Conservation (phyloP, 2,888 invertebrate species). For the Eurois occulta region DNA sequence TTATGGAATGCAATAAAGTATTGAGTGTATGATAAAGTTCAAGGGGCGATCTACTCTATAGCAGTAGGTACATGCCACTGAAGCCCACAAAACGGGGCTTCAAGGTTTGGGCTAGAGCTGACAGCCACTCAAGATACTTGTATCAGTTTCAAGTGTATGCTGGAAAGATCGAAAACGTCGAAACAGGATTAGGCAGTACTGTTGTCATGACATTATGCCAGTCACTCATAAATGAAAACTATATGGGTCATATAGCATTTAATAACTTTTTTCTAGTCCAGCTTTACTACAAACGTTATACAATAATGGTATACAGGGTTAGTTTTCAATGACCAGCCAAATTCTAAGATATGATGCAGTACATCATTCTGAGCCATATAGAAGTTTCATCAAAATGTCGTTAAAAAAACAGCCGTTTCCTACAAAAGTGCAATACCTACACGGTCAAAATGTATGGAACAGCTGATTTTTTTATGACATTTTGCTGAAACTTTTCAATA, state of each 20-base stretch:
- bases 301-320: constrained; percentile 15
- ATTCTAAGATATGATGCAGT: too few relatives aligned
- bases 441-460: too few relatives aligned
- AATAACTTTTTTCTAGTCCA: constrained; percentile 32
- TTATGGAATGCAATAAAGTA: too few relatives aligned
- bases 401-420: too few relatives aligned
- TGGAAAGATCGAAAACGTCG: constrained; percentile 43
- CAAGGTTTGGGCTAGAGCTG: constrained; percentile 53
- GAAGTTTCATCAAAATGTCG: too few relatives aligned
- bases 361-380: too few relatives aligned
- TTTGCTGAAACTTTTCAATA: too few relatives aligned
- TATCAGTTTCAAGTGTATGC: constrained; percentile 48
- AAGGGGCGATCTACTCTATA: constrained; percentile 51
- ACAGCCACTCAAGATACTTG: constrained; percentile 50
- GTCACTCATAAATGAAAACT: constrained; percentile 35
- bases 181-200: constrained; percentile 39
- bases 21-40: constrained; percentile 61
- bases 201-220: constrained; percentile 43
- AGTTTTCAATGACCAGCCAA: too few relatives aligned
- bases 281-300: constrained; percentile 19
- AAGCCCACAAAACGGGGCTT: constrained; percentile 58
- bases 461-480: too few relatives aligned
- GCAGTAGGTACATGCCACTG: constrained; percentile 58
- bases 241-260: constrained; percentile 29
- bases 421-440: too few relatives aligned